Base-by-base conservation (phyloP, 2,888 invertebrate genomes). In the Andrena hattorfiana region DNA sequence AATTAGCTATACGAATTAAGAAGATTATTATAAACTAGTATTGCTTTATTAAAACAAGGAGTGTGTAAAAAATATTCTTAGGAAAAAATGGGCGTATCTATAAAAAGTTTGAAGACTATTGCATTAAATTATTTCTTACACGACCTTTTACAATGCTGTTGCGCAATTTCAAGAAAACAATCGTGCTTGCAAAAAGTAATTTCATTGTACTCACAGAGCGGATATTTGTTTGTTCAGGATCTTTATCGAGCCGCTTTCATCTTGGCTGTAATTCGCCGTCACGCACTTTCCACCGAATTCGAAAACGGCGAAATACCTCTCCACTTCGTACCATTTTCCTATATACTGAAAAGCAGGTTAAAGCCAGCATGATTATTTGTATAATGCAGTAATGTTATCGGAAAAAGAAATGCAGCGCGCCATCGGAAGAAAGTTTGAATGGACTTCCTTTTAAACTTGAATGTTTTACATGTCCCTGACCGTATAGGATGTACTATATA, bases 311-410 rank as follows among this genome's bases (percentile, higher is more conserved):
- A 97, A 97, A 93, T 97, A 97, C 89, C 96, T 96, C 88, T 97
- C 96, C 23, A 95, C 95, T 93, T 97, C 97, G 91, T 96, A 97
- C 97, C 97, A 97, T 89, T 95, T 95, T 56, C 97, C 97, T 91
- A 96, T 92, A 90, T 97, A 97, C 97, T 97, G 94, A 69, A 95
- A 84, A 56, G 56, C 1, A 71, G 16, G 59, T 30, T 48, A 51
- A 26, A 56, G 23, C 10, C 16, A 23, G 26, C 7, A 7, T 3
- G 32, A 48, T 74, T 48, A 48, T 30, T 62, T 2, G 8, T 66
- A 30, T 23, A 7, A 35, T n/a, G 30, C 42, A 16, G 10, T 3
- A n/a, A 26, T 42, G 4, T 10, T 6, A 49, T 26, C 10, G 13
- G 23, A n/a, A 20, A 63, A 56, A 42, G 16, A 42, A 63, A 76